Evolutionary conservation across 2,888 invertebrate genomes (phyloP).

Genomic region (Corbicula japonica): DNA sequence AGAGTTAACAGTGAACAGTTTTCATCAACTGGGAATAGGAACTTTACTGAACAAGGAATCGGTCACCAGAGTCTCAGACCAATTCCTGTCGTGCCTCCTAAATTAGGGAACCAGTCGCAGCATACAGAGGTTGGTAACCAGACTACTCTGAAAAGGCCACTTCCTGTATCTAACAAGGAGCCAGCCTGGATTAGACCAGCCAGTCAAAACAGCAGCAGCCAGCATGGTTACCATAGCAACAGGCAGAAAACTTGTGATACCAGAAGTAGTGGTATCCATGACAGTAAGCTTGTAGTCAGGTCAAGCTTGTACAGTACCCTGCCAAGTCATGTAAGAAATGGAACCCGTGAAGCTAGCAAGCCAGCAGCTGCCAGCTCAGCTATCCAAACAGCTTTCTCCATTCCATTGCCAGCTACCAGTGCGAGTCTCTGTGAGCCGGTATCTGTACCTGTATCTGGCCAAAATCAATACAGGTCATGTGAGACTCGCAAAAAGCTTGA

Average conservation of each 20-base stretch:
- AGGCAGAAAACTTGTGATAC: slow-evolving; percentile 8
- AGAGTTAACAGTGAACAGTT: slow-evolving; percentile 6
- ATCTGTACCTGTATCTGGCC: neutral
- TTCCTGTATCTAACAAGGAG: slow-evolving; percentile 44
- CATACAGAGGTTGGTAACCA: slow-evolving; percentile 65
- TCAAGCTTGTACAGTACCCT: slow-evolving; percentile 26
- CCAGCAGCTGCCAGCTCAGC: slow-evolving; percentile 29
- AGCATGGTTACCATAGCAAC: slow-evolving; percentile 34
- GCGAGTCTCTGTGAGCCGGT: slow-evolving; percentile 47
- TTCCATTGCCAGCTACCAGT: slow-evolving; percentile 14
- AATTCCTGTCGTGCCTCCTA: slow-evolving; percentile 49
- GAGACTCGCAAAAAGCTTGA: slow-evolving; percentile 47
- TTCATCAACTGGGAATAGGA: slow-evolving; percentile 13
- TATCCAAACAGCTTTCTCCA: slow-evolving; percentile 54
- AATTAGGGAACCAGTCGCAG: slow-evolving; percentile 56
- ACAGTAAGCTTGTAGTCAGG: slow-evolving; percentile 23
- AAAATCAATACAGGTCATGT: slow-evolving; percentile 29
- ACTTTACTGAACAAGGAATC: slow-evolving; percentile 19
- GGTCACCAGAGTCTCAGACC: slow-evolving; percentile 17
- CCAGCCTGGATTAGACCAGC: slow-evolving; percentile 29
- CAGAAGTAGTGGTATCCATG: slow-evolving; percentile 21
- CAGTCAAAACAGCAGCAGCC: slow-evolving; percentile 24
- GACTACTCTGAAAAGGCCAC: slow-evolving; percentile 10
- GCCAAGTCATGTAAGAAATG: slow-evolving; percentile 43
- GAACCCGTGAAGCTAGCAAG: slow-evolving; percentile 36